These are phyloP conservation scores for Microplitis manilae DNA, from an alignment of 2,888 invertebrate species.

Conservation along the genomic window DNA sequence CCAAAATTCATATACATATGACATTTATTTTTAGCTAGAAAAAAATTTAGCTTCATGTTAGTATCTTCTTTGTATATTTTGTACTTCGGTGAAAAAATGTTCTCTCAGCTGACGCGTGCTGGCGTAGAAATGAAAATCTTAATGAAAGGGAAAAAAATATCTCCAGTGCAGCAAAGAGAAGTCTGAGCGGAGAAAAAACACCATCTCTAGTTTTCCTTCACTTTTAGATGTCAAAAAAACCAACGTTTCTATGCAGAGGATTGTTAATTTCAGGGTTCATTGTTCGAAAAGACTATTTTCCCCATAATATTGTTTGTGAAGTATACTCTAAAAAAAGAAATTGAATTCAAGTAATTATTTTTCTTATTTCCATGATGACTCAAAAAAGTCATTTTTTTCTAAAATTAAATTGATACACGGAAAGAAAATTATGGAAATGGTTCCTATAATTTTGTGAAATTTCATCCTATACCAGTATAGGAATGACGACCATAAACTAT, in stretches of 20 bases:
- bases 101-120: conserved; percentile 14
- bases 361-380: no score
- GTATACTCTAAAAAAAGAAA: background rate
- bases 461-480: no score
- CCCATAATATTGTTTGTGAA: conserved; percentile 32
- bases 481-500: no score
- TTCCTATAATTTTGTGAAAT: no score
- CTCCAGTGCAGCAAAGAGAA: conserved; percentile 10
- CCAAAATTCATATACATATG: background rate
- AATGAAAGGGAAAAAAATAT: conserved; percentile 7
- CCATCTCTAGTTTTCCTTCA: conserved; percentile 36
- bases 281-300: conserved; percentile 44
- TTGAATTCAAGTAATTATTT: no score
- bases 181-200: conserved; percentile 30
- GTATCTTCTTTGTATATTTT: background rate
- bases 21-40: no score
- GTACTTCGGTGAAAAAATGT: conserved; percentile 5
- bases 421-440: no score
- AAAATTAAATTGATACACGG: no score
- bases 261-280: conserved; percentile 40
- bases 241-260: conserved; percentile 40
- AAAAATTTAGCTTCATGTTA: background rate
- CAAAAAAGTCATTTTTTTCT: no score
- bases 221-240: conserved; percentile 38
- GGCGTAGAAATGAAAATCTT: conserved; percentile 15